Percentiles rank a stretch among this genome's conserved stretches.
These are phyloP conservation scores for Pseudocheirus occidentalis DNA, from an alignment of 2,797 vertebrate genomes.

Conservation along the genomic window DNA sequence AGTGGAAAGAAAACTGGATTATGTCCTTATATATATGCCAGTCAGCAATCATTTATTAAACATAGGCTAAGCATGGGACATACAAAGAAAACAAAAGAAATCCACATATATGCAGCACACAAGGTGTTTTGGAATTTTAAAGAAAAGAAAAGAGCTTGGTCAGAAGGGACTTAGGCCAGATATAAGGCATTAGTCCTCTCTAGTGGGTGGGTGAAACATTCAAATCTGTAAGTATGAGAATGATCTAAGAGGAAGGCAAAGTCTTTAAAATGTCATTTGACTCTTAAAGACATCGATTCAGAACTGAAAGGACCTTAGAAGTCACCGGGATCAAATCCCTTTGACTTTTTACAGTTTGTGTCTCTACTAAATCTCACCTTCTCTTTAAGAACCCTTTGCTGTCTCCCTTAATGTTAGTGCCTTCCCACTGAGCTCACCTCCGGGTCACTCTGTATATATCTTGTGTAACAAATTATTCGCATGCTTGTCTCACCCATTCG, in stretches of 20 bases:
- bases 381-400: background rate
- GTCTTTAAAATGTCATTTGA: background rate
- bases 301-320: background rate
- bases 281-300: background rate
- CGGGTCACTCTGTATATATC: background rate
- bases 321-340: background rate
- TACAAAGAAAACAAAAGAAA: background rate
- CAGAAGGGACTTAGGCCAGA: background rate
- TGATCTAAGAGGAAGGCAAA: background rate
- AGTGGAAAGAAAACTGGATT: background rate
- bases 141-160: background rate
- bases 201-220: background rate
- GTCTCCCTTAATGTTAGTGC: background rate
- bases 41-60: background rate
- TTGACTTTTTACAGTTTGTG: background rate
- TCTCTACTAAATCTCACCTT: background rate
- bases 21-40: background rate
- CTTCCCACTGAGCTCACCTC: background rate
- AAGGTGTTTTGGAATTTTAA: background rate
- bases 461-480: background rate
- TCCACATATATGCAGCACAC: background rate
- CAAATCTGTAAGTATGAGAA: background rate
- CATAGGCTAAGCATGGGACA: background rate
- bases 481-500: background rate
- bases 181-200: background rate